phyloP scores from a whole-genome alignment of 2,113 vertebrate genomes.

The Chunga burmeisteri region DNA sequence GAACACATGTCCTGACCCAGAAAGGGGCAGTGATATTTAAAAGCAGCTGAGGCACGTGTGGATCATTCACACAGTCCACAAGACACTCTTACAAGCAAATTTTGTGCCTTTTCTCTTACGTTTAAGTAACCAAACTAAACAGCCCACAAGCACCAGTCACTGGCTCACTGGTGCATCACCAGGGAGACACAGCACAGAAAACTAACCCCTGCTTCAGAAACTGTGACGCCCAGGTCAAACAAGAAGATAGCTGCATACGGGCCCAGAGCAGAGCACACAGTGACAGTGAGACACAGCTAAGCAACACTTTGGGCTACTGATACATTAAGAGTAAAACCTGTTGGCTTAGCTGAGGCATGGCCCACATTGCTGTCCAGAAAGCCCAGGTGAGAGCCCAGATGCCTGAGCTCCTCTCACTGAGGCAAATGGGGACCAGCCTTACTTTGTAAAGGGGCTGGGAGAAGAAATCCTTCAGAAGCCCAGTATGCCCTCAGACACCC shows the following conservation, averaged over 20 bases:
- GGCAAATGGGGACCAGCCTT: not conserved
- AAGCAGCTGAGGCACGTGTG: not conserved
- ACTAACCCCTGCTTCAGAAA: not conserved
- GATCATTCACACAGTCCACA: not conserved
- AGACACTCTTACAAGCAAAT: not conserved
- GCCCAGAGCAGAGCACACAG: not conserved
- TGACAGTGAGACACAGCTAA: not conserved
- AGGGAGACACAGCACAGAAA: not conserved
- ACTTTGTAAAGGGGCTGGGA: not conserved
- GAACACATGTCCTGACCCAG: not conserved
- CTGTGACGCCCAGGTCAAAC: accelerated
- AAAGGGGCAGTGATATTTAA: not conserved
- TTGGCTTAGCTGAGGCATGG: not conserved
- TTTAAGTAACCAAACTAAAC: not conserved
- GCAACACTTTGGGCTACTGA: not conserved
- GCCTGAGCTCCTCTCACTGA: not conserved
- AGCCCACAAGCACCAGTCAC: not conserved
- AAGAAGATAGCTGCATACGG: not conserved
- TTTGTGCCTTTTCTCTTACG: not conserved
- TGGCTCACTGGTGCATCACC: not conserved
- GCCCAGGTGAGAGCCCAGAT: not conserved
- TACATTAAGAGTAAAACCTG: not conserved
- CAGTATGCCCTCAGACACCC: not conserved
- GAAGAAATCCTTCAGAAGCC: not conserved
- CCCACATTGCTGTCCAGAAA: not conserved